A percentile compares a stretch with the other conserved stretches of the same genome.
phyloP scores from a whole-genome alignment of 2,797 vertebrate species.

The Sylvia borin region DNA sequence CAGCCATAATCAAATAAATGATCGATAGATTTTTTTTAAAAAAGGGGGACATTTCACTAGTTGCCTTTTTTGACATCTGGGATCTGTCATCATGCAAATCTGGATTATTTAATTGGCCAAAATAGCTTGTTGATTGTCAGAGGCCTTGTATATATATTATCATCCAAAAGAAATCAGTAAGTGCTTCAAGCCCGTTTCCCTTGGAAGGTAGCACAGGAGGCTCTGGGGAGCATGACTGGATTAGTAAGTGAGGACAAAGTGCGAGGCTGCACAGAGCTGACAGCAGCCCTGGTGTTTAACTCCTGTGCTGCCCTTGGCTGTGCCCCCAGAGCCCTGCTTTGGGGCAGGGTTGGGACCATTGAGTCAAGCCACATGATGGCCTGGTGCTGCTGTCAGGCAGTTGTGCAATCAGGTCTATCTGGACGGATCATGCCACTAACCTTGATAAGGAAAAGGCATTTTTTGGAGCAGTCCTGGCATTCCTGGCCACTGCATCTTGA shows the following conservation, averaged over 20 bases:
- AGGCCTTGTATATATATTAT: not conserved
- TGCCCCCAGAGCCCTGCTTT: not conserved
- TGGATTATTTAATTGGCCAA: not conserved
- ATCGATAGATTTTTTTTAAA: not conserved
- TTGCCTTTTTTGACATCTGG: slow-evolving; percentile 15
- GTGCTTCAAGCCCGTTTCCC: not conserved
- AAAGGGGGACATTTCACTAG: not conserved
- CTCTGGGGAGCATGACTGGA: slow-evolving; percentile 32
- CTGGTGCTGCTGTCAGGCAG: not conserved
- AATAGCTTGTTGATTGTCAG: not conserved
- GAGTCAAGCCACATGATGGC: not conserved
- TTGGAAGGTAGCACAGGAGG: not conserved
- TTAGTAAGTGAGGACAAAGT: slow-evolving; percentile 45
- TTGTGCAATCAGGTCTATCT: slow-evolving; percentile 20
- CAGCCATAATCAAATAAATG: not conserved
- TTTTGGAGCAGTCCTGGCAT: not conserved
- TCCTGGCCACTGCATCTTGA: not conserved
- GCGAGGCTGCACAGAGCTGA: not conserved
- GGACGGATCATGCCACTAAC: not conserved
- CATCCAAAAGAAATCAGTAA: not conserved
- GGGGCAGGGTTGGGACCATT: not conserved
- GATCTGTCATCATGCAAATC: not conserved
- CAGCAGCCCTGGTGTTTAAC: not conserved
- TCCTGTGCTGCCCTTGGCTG: slow-evolving; percentile 1
- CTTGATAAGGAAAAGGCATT: not conserved